Evolutionary conservation across 2,797 vertebrate genomes (phyloP).

Genomic region (Hephaestus fuliginosus): DNA sequence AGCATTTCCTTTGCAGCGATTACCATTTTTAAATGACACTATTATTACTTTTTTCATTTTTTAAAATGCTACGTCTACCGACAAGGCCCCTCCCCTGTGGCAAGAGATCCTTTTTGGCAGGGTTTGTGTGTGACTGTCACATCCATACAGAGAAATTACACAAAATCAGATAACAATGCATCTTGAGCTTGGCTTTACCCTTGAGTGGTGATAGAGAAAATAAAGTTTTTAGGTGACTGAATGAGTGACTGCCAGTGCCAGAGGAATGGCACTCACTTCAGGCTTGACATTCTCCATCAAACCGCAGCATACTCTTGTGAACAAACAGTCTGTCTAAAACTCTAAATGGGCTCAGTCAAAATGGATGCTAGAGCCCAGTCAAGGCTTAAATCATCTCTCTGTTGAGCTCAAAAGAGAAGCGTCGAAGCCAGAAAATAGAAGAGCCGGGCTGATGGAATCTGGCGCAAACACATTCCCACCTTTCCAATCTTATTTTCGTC

Average conservation of each 20-base stretch:
- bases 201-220: constrained; percentile 70
- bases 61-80: constrained; percentile 40
- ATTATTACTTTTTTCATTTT: constrained; percentile 52
- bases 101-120: constrained; percentile 42
- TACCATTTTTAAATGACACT: constrained; percentile 83
- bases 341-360: constrained; percentile 84
- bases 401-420: constrained; percentile 80
- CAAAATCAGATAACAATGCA: constrained; percentile 58
- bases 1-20: constrained; percentile 83
- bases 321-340: constrained; percentile 83
- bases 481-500: constrained; percentile 88
- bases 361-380: constrained; percentile 82
- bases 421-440: constrained; percentile 82
- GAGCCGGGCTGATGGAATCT: constrained; percentile 84
- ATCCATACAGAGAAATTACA: constrained; percentile 56
- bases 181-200: constrained; percentile 54
- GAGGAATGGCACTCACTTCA: constrained; percentile 72
- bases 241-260: constrained; percentile 66
- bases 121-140: constrained; percentile 47
- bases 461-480: constrained; percentile 85
- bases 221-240: constrained; percentile 74
- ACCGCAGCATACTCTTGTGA: constrained; percentile 78
- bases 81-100: constrained; percentile 27
- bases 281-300: constrained; percentile 81
- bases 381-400: constrained; percentile 86